Evolutionary conservation across 2,113 vertebrate genomes (phyloP).

Genomic region (Noctilio leporinus): DNA sequence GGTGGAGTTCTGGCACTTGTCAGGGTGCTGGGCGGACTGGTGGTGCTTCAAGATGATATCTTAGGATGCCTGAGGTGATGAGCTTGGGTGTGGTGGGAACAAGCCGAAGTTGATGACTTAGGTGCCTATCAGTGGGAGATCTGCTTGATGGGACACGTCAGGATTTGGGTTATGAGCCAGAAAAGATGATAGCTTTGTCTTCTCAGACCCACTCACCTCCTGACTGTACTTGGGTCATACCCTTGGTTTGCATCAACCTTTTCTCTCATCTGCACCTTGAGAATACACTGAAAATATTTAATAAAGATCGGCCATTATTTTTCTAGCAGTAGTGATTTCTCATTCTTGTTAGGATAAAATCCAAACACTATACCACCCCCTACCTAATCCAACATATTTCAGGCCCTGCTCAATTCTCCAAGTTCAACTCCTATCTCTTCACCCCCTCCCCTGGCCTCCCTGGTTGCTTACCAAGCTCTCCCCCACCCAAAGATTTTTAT

Average conservation of each 20-base stretch:
- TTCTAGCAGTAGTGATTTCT: background rate
- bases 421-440: background rate
- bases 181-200: background rate
- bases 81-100: slow-evolving; percentile 56
- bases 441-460: background rate
- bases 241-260: background rate
- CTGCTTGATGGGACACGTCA: slow-evolving; percentile 18
- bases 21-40: background rate
- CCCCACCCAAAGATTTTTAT: too few relatives aligned
- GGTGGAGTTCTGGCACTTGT: slow-evolving; percentile 24
- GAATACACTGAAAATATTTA: background rate
- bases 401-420: background rate
- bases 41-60: slow-evolving; percentile 40
- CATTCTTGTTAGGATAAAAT: background rate
- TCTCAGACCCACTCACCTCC: background rate
- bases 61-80: background rate
- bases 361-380: background rate
- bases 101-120: background rate
- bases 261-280: background rate
- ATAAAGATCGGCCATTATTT: background rate
- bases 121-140: background rate
- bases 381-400: background rate
- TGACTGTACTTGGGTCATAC: background rate
- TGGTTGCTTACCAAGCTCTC: background rate
- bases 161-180: background rate